These are phyloP conservation scores for Rhynchomys soricoides DNA, from an alignment of 2,113 vertebrate genomes.

Conservation along the genomic window DNA sequence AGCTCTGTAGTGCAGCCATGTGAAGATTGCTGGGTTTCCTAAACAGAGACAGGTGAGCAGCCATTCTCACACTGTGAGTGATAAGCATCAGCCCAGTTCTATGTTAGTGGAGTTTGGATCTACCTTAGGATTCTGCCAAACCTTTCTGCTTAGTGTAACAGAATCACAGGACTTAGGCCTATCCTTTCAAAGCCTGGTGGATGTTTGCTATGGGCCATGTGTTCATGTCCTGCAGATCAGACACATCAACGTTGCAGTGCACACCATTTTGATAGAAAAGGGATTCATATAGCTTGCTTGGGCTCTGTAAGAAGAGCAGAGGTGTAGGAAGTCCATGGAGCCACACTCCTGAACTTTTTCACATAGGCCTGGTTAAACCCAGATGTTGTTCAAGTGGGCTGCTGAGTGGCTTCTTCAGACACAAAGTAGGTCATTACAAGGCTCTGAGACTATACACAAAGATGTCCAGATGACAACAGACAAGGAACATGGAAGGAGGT, in stretches of 20 bases:
- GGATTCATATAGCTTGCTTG: neutral
- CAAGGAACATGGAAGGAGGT: neutral
- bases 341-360: neutral
- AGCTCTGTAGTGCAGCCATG: neutral
- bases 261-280: rapidly evolving
- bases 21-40: rapidly evolving
- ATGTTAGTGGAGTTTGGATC: rapidly evolving
- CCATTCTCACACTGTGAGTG: neutral
- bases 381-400: no score
- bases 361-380: neutral
- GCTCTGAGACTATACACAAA: conserved; percentile 60
- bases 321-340: rapidly evolving
- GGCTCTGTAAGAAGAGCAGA: neutral
- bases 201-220: rapidly evolving
- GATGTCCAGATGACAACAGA: conserved; percentile 60
- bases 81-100: rapidly evolving
- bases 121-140: rapidly evolving
- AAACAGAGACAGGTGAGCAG: neutral
- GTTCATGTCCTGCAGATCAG: rapidly evolving
- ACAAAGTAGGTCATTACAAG: no score
- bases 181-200: neutral
- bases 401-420: neutral
- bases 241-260: rapidly evolving
- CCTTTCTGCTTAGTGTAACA: neutral
- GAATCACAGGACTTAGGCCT: rapidly evolving